These are phyloP conservation scores for Artemia franciscana DNA, from an alignment of 1,140 invertebrate species.

Conservation along the genomic window DNA sequence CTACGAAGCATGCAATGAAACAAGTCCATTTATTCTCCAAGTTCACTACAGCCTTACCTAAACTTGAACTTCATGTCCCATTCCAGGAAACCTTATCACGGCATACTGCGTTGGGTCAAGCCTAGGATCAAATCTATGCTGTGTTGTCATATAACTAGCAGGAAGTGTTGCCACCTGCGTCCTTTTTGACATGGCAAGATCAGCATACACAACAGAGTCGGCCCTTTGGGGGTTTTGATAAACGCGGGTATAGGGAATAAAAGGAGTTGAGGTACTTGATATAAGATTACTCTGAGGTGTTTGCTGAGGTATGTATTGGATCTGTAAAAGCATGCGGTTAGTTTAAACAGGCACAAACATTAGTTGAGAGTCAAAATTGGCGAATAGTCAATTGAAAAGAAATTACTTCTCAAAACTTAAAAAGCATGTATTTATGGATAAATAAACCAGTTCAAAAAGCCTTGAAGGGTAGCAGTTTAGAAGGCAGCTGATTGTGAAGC, in stretches of 20 bases:
- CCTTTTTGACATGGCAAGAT: constrained; percentile 15
- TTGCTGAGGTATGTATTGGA: constrained; percentile 2
- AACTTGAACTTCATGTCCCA: constrained; percentile 47
- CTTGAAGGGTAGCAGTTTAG: no score
- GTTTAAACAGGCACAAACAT: not conserved
- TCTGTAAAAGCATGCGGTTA: not conserved
- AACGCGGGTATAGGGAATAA: constrained; percentile 9
- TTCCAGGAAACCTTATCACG: constrained; percentile 48
- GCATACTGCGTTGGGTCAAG: constrained; percentile 35
- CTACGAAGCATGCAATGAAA: no score
- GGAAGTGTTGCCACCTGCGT: not conserved
- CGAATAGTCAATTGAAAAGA: no score
- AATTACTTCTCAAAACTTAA: no score
- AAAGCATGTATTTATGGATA: no score
- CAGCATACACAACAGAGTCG: constrained; percentile 17
- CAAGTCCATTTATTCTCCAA: not conserved
- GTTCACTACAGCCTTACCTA: constrained; percentile 19
- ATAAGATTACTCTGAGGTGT: constrained; percentile 1
- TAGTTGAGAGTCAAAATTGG: no score
- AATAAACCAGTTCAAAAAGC: no score
- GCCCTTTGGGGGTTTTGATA: constrained; percentile 7
- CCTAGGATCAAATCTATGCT: constrained; percentile 15
- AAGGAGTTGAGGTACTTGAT: constrained; percentile 10
- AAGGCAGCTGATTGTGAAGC: no score
- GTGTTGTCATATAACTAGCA: not conserved